Evolutionary conservation across 2,888 invertebrate species (phyloP), one percentile per base, ranked within the genome.

Genomic region (Microdon myrmicae): DNA sequence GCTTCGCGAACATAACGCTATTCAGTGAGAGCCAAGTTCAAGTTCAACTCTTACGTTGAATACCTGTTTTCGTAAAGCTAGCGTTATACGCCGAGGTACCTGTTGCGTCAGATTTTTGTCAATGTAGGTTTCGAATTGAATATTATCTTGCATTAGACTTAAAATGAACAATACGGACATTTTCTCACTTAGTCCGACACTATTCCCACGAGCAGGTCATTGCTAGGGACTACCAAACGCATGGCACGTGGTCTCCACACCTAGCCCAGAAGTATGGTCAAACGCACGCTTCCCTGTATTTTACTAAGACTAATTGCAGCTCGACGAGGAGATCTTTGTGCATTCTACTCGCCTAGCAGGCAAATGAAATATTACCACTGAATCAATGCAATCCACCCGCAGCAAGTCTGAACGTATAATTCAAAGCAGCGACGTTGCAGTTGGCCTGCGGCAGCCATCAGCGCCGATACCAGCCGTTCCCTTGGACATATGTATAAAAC

Each of bases 161-260:
- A n/a, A n/a, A n/a, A n/a, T n/a, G n/a, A n/a, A n/a, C n/a, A n/a
- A n/a, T n/a, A n/a, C n/a, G n/a, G n/a, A n/a, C n/a, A n/a, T n/a
- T n/a, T n/a, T n/a, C n/a, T n/a, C n/a, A n/a, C n/a, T n/a, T n/a
- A n/a, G n/a, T n/a, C 25, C 28, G 17, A 37, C 47, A 60, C 12
- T 26, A 38, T 23, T 32, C 17, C 35, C 31, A 32, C 16, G 39
- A 34, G 48, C 47, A 47, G 45, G 58, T 64, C 64, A 58, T 47
- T 51, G 56, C 47, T 32, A 58, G 53, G 53, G 64, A 64, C 58
- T 51, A 41, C 6, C 23, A 38, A 32, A 41, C 39, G 37, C 41
- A 58, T 16, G 51, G 64, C 64, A 64, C 64, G 64, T 64, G 64
- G 53, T 38, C 37, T 47, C 56, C 64, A 53, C 64, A 58, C 64